Base-by-base conservation (phyloP, 2,888 invertebrate genomes). In the Zygaena filipendulae region DNA sequence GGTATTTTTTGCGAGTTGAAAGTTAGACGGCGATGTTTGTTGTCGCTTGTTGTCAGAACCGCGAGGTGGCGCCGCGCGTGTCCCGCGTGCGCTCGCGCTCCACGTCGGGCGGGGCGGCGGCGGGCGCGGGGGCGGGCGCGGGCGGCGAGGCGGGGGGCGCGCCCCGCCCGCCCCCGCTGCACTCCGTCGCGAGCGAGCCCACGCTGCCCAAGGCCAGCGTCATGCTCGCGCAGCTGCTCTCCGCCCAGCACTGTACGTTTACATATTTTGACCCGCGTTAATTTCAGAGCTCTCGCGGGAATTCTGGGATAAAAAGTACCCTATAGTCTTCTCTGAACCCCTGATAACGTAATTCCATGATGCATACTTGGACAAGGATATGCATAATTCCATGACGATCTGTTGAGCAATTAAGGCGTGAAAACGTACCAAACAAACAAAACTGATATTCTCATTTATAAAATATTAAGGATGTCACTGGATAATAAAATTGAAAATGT, bases 191-290 rank as follows among this genome's bases (percentile, higher is more conserved):
- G 32, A 91, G 90, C 58, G 91, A 92, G 70, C 90, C 91, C 25
- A 83, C 87, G 45, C 72, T 91, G 38, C 81, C 85, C 40, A 82
- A 83, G 46, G 82, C 84, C 49, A 92, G 90, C 72, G 89, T 91
- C 29, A 83, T 90, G 59, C 82, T 95, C 35, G 92, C 93, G 24
- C 92, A 93, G 56, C 83, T 95, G 39, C 85, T 95, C 42, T 90
- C 89, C 26, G 58, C 69, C 29, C 75, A 77, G 43, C 77, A 75
- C 84, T 87, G 88, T 88, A 60, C 74, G 84, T 80, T 29, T 38
- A 32, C 32, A 35, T 32, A 26, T 33, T 14, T 23, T 11, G n/a
- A n/a, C n/a, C n/a, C n/a, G n/a, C n/a, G n/a, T n/a, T n/a, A n/a
- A n/a, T n/a, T n/a, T n/a, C n/a, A n/a, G n/a, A n/a, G n/a, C n/a